phyloP scores from a whole-genome alignment of 2,113 vertebrate genomes.

The Elgaria multicarinata region DNA sequence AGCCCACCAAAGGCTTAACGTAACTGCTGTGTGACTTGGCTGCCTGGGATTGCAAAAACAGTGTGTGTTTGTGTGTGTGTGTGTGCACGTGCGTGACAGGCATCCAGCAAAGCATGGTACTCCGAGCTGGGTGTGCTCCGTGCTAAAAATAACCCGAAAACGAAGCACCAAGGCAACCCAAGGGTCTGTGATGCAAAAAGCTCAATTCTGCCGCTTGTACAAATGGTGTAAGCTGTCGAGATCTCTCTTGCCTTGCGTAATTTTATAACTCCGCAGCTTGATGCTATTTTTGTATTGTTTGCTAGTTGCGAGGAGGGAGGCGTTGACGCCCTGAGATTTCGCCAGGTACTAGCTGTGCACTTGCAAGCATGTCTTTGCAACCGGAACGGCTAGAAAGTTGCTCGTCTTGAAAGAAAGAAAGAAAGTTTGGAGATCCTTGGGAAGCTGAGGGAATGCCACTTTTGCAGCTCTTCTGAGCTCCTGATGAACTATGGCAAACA shows the following conservation, averaged over 20 bases:
- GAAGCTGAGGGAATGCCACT: neutral
- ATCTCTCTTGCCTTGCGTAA: neutral
- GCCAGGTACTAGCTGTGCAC: neutral
- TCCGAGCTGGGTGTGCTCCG: neutral
- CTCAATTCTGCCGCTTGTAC: neutral
- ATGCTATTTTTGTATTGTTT: neutral
- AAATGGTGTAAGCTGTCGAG: neutral
- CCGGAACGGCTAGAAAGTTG: neutral
- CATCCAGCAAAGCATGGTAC: neutral
- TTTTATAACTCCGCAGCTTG: neutral
- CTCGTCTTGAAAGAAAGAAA: neutral
- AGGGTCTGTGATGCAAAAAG: constrained; percentile 1
- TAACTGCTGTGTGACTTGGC: neutral
- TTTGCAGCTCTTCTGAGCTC: neutral
- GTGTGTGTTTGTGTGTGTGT: too few species aligned
- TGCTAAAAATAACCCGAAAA: constrained; percentile 9
- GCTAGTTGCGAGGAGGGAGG: neutral
- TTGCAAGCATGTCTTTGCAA: neutral
- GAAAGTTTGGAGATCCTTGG: neutral
- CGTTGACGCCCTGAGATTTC: neutral
- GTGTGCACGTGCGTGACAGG: neutral
- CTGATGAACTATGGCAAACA: neutral
- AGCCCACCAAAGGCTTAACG: neutral
- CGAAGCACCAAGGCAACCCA: neutral
- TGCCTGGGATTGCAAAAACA: neutral